phyloP scores from a whole-genome alignment of 2,797 vertebrate genomes.

The Garrulus glandarius region DNA sequence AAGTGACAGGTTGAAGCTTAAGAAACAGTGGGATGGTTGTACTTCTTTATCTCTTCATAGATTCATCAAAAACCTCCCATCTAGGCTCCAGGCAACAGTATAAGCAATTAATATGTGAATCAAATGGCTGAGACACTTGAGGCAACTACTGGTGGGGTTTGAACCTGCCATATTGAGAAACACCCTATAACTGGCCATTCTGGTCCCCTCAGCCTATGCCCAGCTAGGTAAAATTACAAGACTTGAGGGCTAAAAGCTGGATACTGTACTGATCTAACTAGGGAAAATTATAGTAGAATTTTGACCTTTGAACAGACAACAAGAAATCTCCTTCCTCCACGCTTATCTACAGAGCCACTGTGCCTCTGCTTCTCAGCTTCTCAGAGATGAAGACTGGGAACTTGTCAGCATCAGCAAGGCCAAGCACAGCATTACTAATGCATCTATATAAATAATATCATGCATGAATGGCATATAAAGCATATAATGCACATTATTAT shows the following conservation, averaged over 20 bases:
- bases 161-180: background rate
- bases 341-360: background rate
- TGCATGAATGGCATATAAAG: background rate
- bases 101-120: background rate
- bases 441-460: background rate
- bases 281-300: background rate
- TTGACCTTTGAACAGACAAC: background rate
- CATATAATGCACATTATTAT: background rate
- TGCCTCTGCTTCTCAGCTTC: background rate
- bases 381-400: background rate
- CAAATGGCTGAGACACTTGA: background rate
- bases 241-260: background rate
- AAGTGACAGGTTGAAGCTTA: background rate
- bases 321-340: background rate
- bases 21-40: background rate
- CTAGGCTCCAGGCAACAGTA: background rate
- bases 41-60: background rate
- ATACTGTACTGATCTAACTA: background rate
- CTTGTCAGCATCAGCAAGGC: background rate
- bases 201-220: background rate
- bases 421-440: background rate
- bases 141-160: background rate
- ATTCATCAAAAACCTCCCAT: background rate
- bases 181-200: rapidly evolving
- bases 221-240: background rate